Evolutionary conservation across 2,113 vertebrate species (phyloP), one percentile per base, ranked within the genome.

Genomic region (Phaethornis superciliosus): DNA sequence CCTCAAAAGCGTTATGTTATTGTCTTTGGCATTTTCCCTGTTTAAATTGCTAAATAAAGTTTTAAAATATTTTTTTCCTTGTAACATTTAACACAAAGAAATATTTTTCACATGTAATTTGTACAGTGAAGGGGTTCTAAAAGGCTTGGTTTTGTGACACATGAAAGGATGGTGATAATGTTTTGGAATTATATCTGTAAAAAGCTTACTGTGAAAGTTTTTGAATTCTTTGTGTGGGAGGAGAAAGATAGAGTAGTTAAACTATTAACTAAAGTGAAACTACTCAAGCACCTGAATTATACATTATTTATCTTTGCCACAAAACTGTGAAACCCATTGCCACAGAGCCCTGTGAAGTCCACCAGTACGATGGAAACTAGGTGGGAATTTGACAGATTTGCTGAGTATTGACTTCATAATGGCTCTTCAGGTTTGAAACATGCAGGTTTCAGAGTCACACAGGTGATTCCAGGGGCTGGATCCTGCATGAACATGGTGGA

Each of bases 21-120:
- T 96, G 51, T 79, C 52, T 94, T 94, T 88, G 74, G 85, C 79
- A 89, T 96, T 95, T 90, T 83, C 24, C 62, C 59, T 69, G 92
- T 96, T 67, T 23, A 71, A 96, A 89, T 91, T 58, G 16, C 42
- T 77, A 44, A 62, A 63, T 46, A 89, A 93, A 91, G 56, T 77
- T 90, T 90, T 55, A 30, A 88, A 92, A 77, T 81, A 72, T 83
- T 90, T 76, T 88, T 54, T 95, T 55, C 27, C 46, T 47, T 85
- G 84, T 59, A 68, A 63, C 69, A 69, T 82, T 94, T 95, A 91
- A 89, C 35, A 37, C 37, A 81, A 94, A 72, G 7, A 86, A 95
- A 89, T 83, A 26, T 63, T 96, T 93, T 88, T 81, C 12, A 55
- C 19, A n/a, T 44, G 33, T 23, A 78, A 76, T 93, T 81, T 78